phyloP scores from a whole-genome alignment of 1,140 invertebrate genomes.

The Brachionus paranguensis region DNA sequence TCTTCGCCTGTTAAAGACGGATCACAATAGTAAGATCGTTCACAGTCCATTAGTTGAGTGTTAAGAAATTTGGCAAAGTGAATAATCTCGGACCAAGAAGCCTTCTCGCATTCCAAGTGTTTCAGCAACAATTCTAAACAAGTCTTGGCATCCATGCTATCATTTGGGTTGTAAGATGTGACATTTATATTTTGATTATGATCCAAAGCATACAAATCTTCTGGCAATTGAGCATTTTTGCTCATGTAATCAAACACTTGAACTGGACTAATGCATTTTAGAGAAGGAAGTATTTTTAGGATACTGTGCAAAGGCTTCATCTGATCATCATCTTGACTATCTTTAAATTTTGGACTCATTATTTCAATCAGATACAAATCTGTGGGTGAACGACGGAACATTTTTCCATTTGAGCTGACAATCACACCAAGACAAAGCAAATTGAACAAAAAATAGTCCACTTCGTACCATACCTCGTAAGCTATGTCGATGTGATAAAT shows the following conservation, averaged over 20 bases:
- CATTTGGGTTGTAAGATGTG: neutral
- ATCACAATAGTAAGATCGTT: slow-evolving; percentile 47
- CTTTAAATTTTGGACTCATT: slow-evolving; percentile 39
- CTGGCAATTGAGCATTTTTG: neutral
- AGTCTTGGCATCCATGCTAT: slow-evolving; percentile 1
- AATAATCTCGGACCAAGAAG: slow-evolving; percentile 50
- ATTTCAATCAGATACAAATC: slow-evolving; percentile 38
- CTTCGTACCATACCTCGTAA: slow-evolving; percentile 31
- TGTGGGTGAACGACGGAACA: neutral
- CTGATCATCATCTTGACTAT: neutral
- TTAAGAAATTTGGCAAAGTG: slow-evolving; percentile 52
- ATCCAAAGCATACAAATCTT: neutral
- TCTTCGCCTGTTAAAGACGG: slow-evolving; percentile 43
- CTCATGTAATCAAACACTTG: neutral
- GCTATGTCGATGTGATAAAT: slow-evolving; percentile 35
- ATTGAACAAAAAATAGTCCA: slow-evolving; percentile 33
- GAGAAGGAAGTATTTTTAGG: neutral
- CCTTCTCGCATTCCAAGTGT: slow-evolving; percentile 48
- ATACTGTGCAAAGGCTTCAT: slow-evolving; percentile 41
- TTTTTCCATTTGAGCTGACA: neutral
- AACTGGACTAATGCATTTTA: neutral
- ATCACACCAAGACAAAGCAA: neutral
- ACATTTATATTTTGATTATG: neutral
- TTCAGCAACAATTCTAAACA: slow-evolving; percentile 43
- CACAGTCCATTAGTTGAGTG: slow-evolving; percentile 48